Evolutionary conservation across 2,888 invertebrate species (phyloP), one percentile per base, ranked within the genome.

Genomic region (Ormyrus thymus): DNA sequence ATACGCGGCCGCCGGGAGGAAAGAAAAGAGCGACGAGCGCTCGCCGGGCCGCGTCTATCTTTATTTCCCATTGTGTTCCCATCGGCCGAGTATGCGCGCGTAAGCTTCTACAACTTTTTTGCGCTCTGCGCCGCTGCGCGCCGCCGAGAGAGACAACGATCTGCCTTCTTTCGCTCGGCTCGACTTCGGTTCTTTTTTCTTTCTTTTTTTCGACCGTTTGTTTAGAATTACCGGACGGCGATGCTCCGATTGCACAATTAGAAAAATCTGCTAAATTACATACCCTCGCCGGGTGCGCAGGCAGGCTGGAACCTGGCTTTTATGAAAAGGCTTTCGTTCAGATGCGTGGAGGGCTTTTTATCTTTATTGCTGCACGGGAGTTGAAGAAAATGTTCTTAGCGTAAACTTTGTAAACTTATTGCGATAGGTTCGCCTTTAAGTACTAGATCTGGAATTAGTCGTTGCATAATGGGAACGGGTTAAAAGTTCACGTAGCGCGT

Each of bases 21-120:
- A 29, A 29, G 29, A 4, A 29, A 29, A 29, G 29, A 29, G 29
- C 29, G 29, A 29, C 4, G 29, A 29, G 4, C 29, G 29, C 4
- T 29, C 61, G 13, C 8, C 68, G 15, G 55, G 56, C 48, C 56
- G 65, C 65, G 51, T 66, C 65, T 79, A 79, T 79, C 79, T 72
- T 72, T 76, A 73, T 72, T 73, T 53, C 43, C 72, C 73, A 79
- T 79, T 79, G 76, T 79, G 69, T 72, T 68, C 43, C 55, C 75
- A 79, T 79, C 76, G 62, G 64, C 64, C 53, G 10, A 56, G 50
- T 69, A 4, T 43, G n/a, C n/a, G n/a, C n/a, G 15, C 10, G 7
- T 62, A 15, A 6, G n/a, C 45, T 2, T 43, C n/a, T n/a, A 10
- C 6, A 50, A 8, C 50, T 45, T 45, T 48, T 43, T 69, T 13